Evolutionary conservation across 2,888 invertebrate species (phyloP), one percentile per base, ranked within the genome.

Genomic region (Ornithoptera priamus): DNA sequence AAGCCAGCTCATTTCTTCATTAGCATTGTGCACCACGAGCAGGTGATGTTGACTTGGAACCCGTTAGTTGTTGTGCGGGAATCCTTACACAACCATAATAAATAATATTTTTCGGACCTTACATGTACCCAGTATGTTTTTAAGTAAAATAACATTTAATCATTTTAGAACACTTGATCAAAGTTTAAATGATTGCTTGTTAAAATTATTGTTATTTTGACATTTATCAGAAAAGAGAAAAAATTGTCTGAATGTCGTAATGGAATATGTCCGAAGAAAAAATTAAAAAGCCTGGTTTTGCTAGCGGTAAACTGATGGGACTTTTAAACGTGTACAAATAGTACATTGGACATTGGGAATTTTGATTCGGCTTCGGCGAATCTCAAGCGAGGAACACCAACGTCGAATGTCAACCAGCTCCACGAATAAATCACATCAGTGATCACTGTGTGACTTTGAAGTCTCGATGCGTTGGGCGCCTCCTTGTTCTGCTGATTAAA

Each of bases 401-500:
- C 53, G 53, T 50, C 10, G 66, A 66, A 66, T 66, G 50, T 15
- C 22, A 36, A 66, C 7, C 42, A 60, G 50, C 8, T 58, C 39
- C 46, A 42, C 58, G 42, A 39, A 58, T 65, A 22, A 59, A 30
- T 65, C 22, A 50, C 59, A 65, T 65, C 65, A 12, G n/a, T 46
- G 65, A 58, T 53, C 53, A 53, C 18, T n/a, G n/a, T 53, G 18
- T 53, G n/a, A n/a, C n/a, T n/a, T 53, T 0, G 15, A 58, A 24
- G 57, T 58, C 57, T 7, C 22, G 57, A 12, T 60, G 62, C 42
- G 22, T 46, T 42, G 6, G 20, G 20, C 5, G 61, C 42, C 42
- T 12, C 20, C 20, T 62, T 20, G n/a, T 62, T 62, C n/a, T n/a
- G 42, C 1, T n/a, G 20, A 12, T 62, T 42, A 20, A 10, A 46